A percentile compares a stretch with the other conserved stretches of the same genome.
Conservation (phyloP, 2,113 vertebrate species). For the Chloropsis hardwickii region DNA sequence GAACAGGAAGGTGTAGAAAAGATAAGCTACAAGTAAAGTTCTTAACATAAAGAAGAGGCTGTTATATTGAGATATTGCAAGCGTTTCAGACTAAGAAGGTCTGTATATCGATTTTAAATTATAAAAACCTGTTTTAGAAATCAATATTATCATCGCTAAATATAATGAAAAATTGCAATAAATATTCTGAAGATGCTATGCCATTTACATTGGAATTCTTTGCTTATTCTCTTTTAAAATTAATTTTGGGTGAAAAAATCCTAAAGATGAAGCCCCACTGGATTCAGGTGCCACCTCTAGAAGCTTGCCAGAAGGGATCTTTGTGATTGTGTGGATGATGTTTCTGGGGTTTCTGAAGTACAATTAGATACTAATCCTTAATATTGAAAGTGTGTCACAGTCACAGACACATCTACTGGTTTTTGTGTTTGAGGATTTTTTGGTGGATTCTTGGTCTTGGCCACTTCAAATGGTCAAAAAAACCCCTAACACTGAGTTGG, state of each 20-base stretch:
- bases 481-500: rapidly evolving
- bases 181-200: background rate
- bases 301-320: background rate
- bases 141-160: background rate
- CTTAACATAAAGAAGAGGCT: background rate
- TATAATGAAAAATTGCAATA: background rate
- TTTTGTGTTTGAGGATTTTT: background rate
- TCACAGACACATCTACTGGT: rapidly evolving
- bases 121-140: background rate
- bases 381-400: background rate
- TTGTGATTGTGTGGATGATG: background rate
- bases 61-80: background rate
- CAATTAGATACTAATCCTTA: background rate
- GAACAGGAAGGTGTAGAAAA: background rate
- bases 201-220: background rate
- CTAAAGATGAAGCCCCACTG: background rate
- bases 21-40: background rate
- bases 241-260: background rate
- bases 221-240: background rate
- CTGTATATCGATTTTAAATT: background rate
- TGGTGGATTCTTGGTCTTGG: background rate
- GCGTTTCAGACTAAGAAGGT: background rate
- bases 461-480: background rate
- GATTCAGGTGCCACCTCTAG: background rate
- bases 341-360: background rate